These are phyloP conservation scores for Tyto alba DNA, from an alignment of 2,113 vertebrate species.

Conservation along the genomic window DNA sequence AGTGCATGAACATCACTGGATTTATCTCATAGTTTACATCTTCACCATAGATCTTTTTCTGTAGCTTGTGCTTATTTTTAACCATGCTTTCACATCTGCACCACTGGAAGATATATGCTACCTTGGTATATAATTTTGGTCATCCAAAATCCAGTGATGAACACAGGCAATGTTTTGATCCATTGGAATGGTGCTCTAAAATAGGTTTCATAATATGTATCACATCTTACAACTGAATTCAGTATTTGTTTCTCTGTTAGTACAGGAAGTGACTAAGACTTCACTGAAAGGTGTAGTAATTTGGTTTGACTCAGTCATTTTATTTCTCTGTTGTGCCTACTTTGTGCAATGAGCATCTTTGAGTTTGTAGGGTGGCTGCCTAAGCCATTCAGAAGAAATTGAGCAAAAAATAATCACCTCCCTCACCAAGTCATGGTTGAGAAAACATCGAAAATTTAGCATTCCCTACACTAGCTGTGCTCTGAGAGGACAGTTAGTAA, in stretches of 20 bases:
- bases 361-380: neutral
- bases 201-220: neutral
- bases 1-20: constrained; percentile 50
- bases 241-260: neutral
- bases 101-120: neutral
- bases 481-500: neutral
- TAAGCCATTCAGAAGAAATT: neutral
- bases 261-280: neutral
- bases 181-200: constrained; percentile 48
- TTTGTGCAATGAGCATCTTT: neutral
- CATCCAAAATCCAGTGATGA: constrained; percentile 53
- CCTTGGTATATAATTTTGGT: constrained; percentile 18
- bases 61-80: constrained; percentile 48
- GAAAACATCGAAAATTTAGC: neutral
- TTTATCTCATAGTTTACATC: constrained; percentile 19
- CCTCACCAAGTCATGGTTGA: neutral
- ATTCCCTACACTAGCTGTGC: neutral
- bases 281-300: neutral
- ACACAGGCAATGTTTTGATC: constrained; percentile 1
- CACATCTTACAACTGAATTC: neutral
- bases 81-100: constrained; percentile 44
- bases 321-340: neutral
- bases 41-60: neutral
- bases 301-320: neutral
- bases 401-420: neutral